A percentile compares a stretch with the other conserved stretches of the same genome.
Conservation (phyloP, 2,888 invertebrate species). For the Iselma pallidipennis region DNA sequence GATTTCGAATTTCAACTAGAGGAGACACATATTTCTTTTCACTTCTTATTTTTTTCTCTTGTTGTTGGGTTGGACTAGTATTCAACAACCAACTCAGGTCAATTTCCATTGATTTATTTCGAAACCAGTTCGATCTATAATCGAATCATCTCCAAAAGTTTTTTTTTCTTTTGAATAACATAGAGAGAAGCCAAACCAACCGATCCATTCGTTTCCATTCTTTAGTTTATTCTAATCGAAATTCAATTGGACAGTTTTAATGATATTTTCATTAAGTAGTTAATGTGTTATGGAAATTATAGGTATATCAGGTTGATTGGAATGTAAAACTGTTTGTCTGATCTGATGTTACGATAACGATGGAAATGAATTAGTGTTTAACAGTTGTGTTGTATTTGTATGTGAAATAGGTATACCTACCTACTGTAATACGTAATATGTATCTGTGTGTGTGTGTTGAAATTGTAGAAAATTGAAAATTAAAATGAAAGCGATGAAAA, state of each 20-base stretch:
- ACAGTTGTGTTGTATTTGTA: no score
- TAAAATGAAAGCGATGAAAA: no score
- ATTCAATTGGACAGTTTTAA: conserved; percentile 14
- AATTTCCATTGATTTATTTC: conserved; percentile 5
- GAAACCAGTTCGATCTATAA: conserved; percentile 10
- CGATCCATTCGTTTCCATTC: conserved; percentile 9
- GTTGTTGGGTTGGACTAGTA: neutral
- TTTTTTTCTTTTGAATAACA: no score
- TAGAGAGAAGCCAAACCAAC: no score
- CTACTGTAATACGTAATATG: no score
- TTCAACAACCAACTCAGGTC: neutral
- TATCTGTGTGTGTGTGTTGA: no score
- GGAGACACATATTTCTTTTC: neutral
- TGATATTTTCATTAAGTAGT: conserved; percentile 13
- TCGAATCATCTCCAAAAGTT: no score
- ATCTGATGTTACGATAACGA: conserved; percentile 9
- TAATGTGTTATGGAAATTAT: conserved; percentile 17
- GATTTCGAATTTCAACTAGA: neutral
- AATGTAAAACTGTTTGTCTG: neutral
- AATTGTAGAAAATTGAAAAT: no score
- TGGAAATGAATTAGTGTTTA: neutral
- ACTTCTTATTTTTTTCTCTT: neutral
- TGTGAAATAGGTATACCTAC: no score
- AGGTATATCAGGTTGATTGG: conserved; percentile 13
- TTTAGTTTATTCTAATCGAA: conserved; percentile 14